These are phyloP conservation scores for Lasioglossum pauxillum DNA, from an alignment of 2,888 invertebrate genomes.

Conservation along the genomic window DNA sequence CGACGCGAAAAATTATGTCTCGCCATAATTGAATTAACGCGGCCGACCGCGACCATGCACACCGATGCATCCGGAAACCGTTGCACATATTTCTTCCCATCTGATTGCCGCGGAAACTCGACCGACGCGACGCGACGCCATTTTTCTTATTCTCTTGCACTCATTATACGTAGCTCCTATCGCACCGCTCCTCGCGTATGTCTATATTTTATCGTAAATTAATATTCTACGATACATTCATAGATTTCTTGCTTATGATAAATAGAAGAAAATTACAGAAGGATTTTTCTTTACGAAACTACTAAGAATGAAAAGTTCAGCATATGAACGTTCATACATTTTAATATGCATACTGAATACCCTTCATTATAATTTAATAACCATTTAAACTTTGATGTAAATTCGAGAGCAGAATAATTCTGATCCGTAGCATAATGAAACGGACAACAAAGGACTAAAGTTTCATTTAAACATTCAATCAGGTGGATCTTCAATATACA, in stretches of 20 bases:
- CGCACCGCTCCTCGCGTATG: background rate
- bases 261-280: background rate
- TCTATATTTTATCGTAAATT: background rate
- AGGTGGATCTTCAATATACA: background rate
- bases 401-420: background rate
- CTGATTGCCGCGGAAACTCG: background rate
- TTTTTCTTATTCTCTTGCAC: background rate
- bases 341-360: background rate
- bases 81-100: background rate
- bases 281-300: background rate
- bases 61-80: background rate
- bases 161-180: background rate
- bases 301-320: background rate
- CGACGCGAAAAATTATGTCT: conserved; percentile 40
- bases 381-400: background rate
- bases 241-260: too few species aligned
- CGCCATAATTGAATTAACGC: conserved; percentile 5
- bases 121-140: background rate
- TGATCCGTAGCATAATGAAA: background rate
- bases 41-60: background rate
- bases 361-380: background rate
- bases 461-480: background rate
- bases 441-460: background rate
- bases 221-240: background rate
- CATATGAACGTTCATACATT: background rate